These are phyloP conservation scores for Zaprionus inermis DNA, from an alignment of 1,140 invertebrate species.

Conservation along the genomic window DNA sequence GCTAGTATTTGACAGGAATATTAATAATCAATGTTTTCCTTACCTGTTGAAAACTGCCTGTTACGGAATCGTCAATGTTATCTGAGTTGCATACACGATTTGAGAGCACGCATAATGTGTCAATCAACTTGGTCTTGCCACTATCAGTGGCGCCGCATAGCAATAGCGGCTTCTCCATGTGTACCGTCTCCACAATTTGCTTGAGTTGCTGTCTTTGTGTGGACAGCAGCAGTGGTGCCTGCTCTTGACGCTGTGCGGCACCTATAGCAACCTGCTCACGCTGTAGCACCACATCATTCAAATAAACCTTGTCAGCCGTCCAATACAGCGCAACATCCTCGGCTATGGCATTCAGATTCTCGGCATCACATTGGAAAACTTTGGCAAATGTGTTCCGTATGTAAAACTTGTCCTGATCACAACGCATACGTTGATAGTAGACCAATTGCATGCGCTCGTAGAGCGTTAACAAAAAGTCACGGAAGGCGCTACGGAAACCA, in stretches of 20 bases:
- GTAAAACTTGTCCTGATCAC: constrained; percentile 73
- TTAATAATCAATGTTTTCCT: no score
- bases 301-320: constrained; percentile 73
- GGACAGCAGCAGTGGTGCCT: constrained; percentile 62
- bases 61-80: constrained; percentile 83
- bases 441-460: constrained; percentile 83
- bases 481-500: constrained; percentile 43
- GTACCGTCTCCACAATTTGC: constrained; percentile 76
- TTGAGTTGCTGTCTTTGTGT: constrained; percentile 74
- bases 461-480: constrained; percentile 67
- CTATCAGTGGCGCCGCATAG: constrained; percentile 78
- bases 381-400: constrained; percentile 70
- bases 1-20: neutral
- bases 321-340: constrained; percentile 80
- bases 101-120: constrained; percentile 69
- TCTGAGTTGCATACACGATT: constrained; percentile 78
- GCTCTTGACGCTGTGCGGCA: constrained; percentile 40
- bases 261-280: constrained; percentile 42
- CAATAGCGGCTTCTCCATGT: constrained; percentile 78
- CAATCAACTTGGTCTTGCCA: constrained; percentile 82
- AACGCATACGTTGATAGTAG: constrained; percentile 83
- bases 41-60: constrained; percentile 83
- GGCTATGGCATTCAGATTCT: constrained; percentile 63
- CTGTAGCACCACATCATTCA: constrained; percentile 75
- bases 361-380: constrained; percentile 73